Conservation (phyloP, 2,113 vertebrate genomes). For the Myiopsitta monachus region DNA sequence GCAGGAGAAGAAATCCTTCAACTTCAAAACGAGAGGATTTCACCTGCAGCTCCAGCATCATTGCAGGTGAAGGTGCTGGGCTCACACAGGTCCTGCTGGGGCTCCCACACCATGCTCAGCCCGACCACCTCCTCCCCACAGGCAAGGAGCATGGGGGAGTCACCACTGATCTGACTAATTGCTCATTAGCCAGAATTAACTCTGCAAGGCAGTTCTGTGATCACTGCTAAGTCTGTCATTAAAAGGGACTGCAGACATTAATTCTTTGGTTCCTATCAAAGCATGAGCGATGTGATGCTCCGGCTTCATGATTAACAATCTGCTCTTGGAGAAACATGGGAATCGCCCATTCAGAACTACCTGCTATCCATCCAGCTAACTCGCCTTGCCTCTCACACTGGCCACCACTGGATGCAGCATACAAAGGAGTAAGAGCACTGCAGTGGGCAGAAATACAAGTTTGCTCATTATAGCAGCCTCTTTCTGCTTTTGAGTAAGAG, state of each 20-base stretch:
- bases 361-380: background rate
- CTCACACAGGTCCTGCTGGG: background rate
- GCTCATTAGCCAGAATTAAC: conserved; percentile 37
- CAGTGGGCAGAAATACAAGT: background rate
- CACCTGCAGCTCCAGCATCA: background rate
- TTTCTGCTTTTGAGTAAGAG: background rate
- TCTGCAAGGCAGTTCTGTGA: conserved; percentile 4
- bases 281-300: background rate
- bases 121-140: background rate
- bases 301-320: background rate
- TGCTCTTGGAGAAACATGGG: background rate
- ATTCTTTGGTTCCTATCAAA: background rate
- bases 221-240: background rate
- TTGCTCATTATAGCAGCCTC: background rate
- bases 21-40: background rate
- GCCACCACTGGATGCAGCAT: rapidly evolving
- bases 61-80: rapidly evolving
- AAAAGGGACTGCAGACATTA: background rate
- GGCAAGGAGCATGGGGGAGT: background rate
- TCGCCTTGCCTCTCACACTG: rapidly evolving
- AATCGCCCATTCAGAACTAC: rapidly evolving
- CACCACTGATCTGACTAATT: conserved; percentile 1
- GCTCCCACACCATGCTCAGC: background rate
- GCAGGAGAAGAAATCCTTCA: background rate
- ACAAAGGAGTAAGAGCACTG: background rate